Evolutionary conservation across 2,888 invertebrate genomes (phyloP), one percentile per base, ranked within the genome.

Genomic region (Dascillus cervinus): DNA sequence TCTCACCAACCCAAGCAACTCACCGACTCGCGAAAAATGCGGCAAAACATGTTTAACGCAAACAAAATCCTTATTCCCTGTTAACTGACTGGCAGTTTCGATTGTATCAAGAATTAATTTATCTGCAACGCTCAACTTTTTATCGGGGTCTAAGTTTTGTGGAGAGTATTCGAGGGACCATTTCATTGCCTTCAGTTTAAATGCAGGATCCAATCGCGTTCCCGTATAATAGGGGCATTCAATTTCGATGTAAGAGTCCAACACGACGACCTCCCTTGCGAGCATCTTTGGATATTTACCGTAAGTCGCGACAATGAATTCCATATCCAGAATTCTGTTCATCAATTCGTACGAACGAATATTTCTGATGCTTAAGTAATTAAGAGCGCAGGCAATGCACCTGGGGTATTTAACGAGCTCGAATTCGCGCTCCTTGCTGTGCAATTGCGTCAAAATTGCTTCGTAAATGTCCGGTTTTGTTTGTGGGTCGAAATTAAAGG

Each of bases 1-100:
- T 17, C 17, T 17, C 17, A 4, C 17, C 8, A n/a, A n/a, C n/a
- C n/a, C n/a, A n/a, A n/a, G n/a, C n/a, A n/a, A n/a, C 17, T 44
- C 60, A 76, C 76, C 77, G 53, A 77, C 71, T 58, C 72, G 70
- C 43, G 72, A 67, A 53, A 73, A 78, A 49, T 86, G 82, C 4
- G 85, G 79, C 39, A 87, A 53, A 39, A 85, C 60, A 54, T 82
- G 80, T 35, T 72, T 66, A 3, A 67, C 59, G 35, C 56, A 50
- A 2, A 74, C 61, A 56, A 60, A 69, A 0, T 71, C 60, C 11
- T 63, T 51, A 3, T 70, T 68, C 1, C 72, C 72, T 20, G 77
- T 61, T n/a, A 68, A 49, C 21, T 64, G 56, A 36, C 61, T 60
- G 3, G 75, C 45, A 0, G 64, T 51, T 28, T 70, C 70, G n/a